Base-by-base conservation (phyloP, 2,797 vertebrate species). In the Cossypha polioptera region DNA sequence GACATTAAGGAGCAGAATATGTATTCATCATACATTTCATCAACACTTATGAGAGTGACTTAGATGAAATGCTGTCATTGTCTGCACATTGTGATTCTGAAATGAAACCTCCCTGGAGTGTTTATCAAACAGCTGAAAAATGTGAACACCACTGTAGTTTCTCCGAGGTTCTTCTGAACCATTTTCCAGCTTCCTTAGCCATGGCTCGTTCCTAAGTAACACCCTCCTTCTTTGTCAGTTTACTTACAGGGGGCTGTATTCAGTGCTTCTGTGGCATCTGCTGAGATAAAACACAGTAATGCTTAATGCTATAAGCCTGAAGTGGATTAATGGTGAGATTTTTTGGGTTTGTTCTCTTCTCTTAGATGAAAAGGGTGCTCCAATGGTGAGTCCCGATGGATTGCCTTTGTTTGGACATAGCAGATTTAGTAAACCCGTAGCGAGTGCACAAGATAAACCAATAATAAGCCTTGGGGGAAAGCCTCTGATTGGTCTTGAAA, bases 381-480 rank as follows among this genome's bases (percentile, higher is more conserved):
- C 99, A 1, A 58, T 99, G 91, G 97, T 99, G 80, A 99, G 98
- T 95, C 98, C 99, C 19, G 99, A 99, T 7, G 99, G 99, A 45
- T 97, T 99, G 85, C 99, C 99, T 61, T 98, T 99, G 80, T 99
- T 99, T 94, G 99, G 99, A 73, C 98, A 99, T 38, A 98, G 99
- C 67, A 98, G 99, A 92, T 98, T 99, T 31, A 98, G 98, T 85
- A 98, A 98, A 76, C 99, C 99, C 62, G 98, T 99, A 95, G 97
- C 99, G 7, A 99, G 98, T 96, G 98, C 99, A 66, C 99, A 99
- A 97, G 99, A 99, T 42, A 99, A 98, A 90, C 97, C 98, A 66
- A 96, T 99, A 80, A 97, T 99, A 85, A 99, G 98, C 92, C 97
- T 99, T 36, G 99, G 99, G 96, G 99, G 99, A 53, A 99, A 99